These are phyloP conservation scores for Galaxea fascicularis DNA, from an alignment of 92 coral and sea anemone genomes.

Conservation along the genomic window DNA sequence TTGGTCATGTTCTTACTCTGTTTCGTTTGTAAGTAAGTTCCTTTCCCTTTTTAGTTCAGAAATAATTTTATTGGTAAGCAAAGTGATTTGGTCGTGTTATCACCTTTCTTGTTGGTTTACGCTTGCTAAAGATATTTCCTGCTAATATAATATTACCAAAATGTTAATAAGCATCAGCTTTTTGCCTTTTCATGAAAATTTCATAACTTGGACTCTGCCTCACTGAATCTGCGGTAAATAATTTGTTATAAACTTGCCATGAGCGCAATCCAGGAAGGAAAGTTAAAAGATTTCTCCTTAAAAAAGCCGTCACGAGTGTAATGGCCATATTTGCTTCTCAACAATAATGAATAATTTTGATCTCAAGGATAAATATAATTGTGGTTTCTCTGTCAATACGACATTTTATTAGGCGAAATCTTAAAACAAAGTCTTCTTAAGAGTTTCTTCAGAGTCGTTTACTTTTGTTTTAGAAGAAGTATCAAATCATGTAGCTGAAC, in stretches of 20 bases:
- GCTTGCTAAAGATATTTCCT: neutral
- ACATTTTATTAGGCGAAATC: neutral
- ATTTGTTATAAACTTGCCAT: neutral
- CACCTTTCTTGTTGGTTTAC: neutral
- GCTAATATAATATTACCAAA: neutral
- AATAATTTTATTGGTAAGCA: neutral
- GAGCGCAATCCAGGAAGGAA: neutral
- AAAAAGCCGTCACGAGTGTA: conserved; percentile 8
- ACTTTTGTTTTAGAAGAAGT: too few relatives aligned
- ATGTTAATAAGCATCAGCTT: neutral
- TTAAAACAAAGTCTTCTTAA: neutral
- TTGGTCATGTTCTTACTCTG: neutral
- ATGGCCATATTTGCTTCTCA: conserved; percentile 3
- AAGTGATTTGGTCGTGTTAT: neutral
- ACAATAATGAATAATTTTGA: conserved; percentile 34
- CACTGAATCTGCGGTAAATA: neutral
- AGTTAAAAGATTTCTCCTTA: neutral
- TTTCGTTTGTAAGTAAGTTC: neutral
- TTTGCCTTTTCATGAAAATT: neutral
- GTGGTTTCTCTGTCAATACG: conserved; percentile 6
- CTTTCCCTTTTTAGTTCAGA: neutral
- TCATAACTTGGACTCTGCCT: neutral
- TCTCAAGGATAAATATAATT: conserved; percentile 11
- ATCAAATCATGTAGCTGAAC: too few relatives aligned
- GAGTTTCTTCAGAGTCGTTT: neutral